Evolutionary conservation across 2,888 invertebrate genomes (phyloP).

Genomic region (Tinea semifulvella): DNA sequence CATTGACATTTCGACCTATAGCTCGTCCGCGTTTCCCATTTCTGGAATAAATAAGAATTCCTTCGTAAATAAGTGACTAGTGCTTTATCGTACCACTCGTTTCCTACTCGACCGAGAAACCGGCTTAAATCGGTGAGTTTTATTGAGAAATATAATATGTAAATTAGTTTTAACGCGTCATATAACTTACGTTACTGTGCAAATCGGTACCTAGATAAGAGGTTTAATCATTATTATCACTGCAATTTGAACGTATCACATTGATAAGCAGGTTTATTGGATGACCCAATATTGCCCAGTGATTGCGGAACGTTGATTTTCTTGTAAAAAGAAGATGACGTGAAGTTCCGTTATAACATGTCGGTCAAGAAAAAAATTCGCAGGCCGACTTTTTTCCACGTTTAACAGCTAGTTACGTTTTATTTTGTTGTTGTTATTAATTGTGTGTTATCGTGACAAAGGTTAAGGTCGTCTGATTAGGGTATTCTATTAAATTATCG

Average conservation of each 20-base stretch:
- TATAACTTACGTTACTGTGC: background rate
- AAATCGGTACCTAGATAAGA: background rate
- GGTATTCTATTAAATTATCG: background rate
- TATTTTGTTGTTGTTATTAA: slow-evolving; percentile 3
- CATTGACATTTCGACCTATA: slow-evolving; percentile 6
- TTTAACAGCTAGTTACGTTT: background rate
- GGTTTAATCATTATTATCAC: background rate
- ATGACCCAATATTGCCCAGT: slow-evolving; percentile 9
- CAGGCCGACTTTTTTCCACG: background rate
- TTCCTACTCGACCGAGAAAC: slow-evolving; percentile 1
- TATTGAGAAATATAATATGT: slow-evolving; percentile 20
- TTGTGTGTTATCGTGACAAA: background rate
- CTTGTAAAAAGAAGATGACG: background rate
- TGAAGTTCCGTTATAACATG: slow-evolving; percentile 2
- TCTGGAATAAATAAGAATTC: slow-evolving; percentile 1
- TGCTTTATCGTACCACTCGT: background rate
- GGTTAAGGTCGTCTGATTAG: slow-evolving; percentile 3
- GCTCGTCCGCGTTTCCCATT: background rate
- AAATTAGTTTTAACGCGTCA: slow-evolving; percentile 5
- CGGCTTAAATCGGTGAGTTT: slow-evolving; percentile 31
- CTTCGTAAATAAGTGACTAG: background rate
- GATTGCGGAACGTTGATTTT: slow-evolving; percentile 9
- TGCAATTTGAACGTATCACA: slow-evolving; percentile 6
- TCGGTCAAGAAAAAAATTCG: background rate
- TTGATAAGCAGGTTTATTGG: slow-evolving; percentile 11